Evolutionary conservation across 2,113 vertebrate species (phyloP).

Genomic region (Nettapus auritus): DNA sequence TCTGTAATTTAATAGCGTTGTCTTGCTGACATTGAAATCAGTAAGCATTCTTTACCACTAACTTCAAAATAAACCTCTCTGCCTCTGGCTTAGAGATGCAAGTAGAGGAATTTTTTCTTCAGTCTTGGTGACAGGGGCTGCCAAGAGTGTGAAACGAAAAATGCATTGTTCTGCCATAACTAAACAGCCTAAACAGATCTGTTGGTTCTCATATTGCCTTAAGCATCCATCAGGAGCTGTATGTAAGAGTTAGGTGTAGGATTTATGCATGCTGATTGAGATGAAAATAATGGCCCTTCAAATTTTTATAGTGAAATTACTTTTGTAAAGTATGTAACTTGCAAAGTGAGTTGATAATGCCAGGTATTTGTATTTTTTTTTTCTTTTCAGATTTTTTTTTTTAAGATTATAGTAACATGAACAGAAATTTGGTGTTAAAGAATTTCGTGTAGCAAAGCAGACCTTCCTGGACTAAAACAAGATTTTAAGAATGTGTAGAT

Average conservation of each 20-base stretch:
- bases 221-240: background rate
- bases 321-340: background rate
- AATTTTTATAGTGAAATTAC: background rate
- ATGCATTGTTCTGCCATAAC: background rate
- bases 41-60: background rate
- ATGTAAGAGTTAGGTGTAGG: background rate
- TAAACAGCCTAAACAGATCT: conserved; percentile 7
- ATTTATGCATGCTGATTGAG: background rate
- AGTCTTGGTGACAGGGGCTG: background rate
- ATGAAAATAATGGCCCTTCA: background rate
- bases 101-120: background rate
- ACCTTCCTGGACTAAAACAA: background rate
- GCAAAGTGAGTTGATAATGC: background rate
- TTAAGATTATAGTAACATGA: background rate
- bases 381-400: background rate
- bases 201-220: background rate
- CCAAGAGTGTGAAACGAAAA: conserved; percentile 10
- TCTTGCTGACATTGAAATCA: background rate
- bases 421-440: background rate
- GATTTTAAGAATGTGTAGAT: background rate
- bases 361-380: background rate
- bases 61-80: conserved; percentile 11
- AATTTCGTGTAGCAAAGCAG: background rate
- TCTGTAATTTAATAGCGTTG: conserved; percentile 17
- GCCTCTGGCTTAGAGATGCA: background rate